phyloP scores from a whole-genome alignment of 1,140 invertebrate species.

The Mya arenaria region DNA sequence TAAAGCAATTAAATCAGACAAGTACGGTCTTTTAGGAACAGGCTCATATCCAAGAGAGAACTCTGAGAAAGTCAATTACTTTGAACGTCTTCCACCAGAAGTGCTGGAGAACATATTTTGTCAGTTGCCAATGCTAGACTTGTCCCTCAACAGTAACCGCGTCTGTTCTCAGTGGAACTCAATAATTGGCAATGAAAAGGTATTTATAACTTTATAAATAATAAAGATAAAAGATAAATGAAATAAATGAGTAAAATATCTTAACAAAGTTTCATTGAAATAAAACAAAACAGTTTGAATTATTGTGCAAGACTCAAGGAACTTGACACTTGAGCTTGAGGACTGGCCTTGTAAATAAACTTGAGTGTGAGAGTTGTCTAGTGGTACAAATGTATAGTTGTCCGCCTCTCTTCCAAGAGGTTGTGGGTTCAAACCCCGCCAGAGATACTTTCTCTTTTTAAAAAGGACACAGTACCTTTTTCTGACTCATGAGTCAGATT shows the following conservation, averaged over 20 bases:
- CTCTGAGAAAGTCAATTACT: conserved; percentile 56
- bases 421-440: too few relatives aligned
- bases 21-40: conserved; percentile 63
- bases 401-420: too few relatives aligned
- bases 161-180: conserved; percentile 71
- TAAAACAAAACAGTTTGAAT: not conserved
- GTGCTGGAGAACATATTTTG: conserved; percentile 73
- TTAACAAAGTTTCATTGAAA: not conserved
- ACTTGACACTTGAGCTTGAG: not conserved
- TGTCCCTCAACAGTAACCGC: conserved; percentile 66
- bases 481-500: not conserved
- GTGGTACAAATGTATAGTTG: not conserved
- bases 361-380: not conserved
- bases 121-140: conserved; percentile 67
- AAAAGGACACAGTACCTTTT: not conserved
- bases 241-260: not conserved
- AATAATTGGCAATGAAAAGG: conserved; percentile 71
- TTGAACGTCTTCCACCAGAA: conserved; percentile 63
- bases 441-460: not conserved
- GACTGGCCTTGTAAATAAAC: not conserved
- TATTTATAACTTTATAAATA: conserved; percentile 39
- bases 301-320: not conserved
- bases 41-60: conserved; percentile 33
- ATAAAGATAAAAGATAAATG: not conserved
- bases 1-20: not conserved